Evolutionary conservation across 2,797 vertebrate species (phyloP).

Genomic region (Melanotaenia pygmaea): DNA sequence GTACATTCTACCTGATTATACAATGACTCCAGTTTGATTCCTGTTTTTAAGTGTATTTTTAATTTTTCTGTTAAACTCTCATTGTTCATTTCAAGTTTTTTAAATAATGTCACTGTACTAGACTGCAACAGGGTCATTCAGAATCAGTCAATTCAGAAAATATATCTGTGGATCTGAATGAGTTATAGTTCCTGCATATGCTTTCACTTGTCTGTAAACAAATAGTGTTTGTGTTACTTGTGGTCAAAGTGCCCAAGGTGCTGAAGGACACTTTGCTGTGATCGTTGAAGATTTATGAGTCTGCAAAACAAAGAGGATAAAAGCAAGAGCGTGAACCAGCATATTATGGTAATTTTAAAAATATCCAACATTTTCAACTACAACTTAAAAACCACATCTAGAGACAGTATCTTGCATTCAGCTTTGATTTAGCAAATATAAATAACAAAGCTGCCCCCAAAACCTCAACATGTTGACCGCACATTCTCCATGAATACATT

Average conservation of each 20-base stretch:
- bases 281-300: constrained; percentile 61
- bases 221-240: constrained; percentile 76
- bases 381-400: constrained; percentile 62
- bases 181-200: constrained; percentile 74
- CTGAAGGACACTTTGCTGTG: constrained; percentile 73
- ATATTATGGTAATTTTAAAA: constrained; percentile 50
- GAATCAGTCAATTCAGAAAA: constrained; percentile 56
- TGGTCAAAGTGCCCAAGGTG: constrained; percentile 71
- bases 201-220: constrained; percentile 79
- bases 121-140: constrained; percentile 63
- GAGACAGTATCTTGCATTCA: constrained; percentile 35
- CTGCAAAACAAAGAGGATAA: constrained; percentile 67
- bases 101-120: constrained; percentile 32
- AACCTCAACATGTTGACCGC: constrained; percentile 51
- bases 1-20: constrained; percentile 47
- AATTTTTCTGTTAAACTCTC: constrained; percentile 26
- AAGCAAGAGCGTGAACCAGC: constrained; percentile 54
- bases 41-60: constrained; percentile 9
- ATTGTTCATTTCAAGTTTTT: constrained; percentile 33
- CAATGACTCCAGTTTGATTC: constrained; percentile 25
- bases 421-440: constrained; percentile 51
- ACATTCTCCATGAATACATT: constrained; percentile 60
- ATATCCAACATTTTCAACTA: constrained; percentile 39
- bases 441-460: constrained; percentile 49
- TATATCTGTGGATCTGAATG: constrained; percentile 59